phyloP scores from a whole-genome alignment of 1,140 invertebrate genomes.

The Drosophila busckii region DNA sequence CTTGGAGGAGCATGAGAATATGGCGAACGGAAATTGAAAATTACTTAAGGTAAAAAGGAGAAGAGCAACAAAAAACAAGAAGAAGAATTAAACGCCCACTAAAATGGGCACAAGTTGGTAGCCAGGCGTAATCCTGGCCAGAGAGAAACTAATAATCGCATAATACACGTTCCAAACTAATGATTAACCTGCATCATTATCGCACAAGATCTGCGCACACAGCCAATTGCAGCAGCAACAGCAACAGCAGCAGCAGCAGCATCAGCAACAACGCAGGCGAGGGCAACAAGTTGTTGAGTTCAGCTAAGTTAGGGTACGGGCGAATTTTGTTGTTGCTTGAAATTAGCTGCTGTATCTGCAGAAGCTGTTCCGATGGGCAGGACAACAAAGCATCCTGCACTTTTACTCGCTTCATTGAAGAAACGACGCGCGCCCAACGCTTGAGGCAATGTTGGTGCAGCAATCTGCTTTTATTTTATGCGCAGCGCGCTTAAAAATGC shows the following conservation, averaged over 20 bases:
- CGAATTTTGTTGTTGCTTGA: slow-evolving; percentile 39
- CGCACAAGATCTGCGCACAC: slow-evolving; percentile 61
- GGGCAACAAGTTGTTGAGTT: slow-evolving; percentile 1
- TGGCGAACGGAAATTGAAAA: slow-evolving; percentile 73
- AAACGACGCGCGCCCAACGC: slow-evolving; percentile 35
- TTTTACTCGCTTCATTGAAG: slow-evolving; percentile 74
- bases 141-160: slow-evolving; percentile 70
- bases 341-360: slow-evolving; percentile 78
- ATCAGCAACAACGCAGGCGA: slow-evolving; percentile 5
- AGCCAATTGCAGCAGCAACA: slow-evolving; percentile 12
- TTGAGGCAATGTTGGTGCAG: slow-evolving; percentile 33
- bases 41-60: slow-evolving; percentile 54
- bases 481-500: slow-evolving; percentile 74
- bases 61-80: slow-evolving; percentile 9
- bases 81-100: slow-evolving; percentile 58
- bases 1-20: slow-evolving; percentile 14
- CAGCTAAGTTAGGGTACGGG: slow-evolving; percentile 2
- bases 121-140: slow-evolving; percentile 35
- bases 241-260: slow-evolving; percentile 11
- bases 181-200: slow-evolving; percentile 77
- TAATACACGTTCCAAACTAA: slow-evolving; percentile 76
- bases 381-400: slow-evolving; percentile 74
- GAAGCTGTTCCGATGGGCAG: slow-evolving; percentile 71
- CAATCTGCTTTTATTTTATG: slow-evolving; percentile 76
- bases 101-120: slow-evolving; percentile 29